Conservation (phyloP, 2,797 vertebrate species). For the Pseudochromis fuscus region DNA sequence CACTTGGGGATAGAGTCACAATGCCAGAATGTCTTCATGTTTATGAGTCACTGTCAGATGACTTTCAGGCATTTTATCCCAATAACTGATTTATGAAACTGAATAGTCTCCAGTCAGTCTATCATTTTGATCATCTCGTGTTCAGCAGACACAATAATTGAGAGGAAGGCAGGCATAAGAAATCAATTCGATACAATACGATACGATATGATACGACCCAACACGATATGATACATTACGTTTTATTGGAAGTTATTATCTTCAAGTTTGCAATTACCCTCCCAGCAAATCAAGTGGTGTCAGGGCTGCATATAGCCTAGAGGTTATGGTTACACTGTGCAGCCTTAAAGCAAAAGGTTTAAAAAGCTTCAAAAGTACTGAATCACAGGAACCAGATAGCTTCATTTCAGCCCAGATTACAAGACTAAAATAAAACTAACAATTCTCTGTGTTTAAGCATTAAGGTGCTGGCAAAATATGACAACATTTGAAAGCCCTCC, state of each 20-base stretch:
- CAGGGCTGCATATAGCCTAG: not conserved
- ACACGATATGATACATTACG: not conserved
- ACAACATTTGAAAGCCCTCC: not conserved
- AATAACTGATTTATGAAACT: slow-evolving; percentile 54
- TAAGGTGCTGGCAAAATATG: not conserved
- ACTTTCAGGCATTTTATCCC: slow-evolving; percentile 43
- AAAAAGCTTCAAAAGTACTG: no score
- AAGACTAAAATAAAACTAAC: not conserved
- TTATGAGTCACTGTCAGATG: slow-evolving; percentile 68
- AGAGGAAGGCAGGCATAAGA: not conserved
- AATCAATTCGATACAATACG: not conserved
- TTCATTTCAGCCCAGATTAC: no score
- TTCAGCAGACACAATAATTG: slow-evolving; percentile 7
- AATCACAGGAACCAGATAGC: no score
- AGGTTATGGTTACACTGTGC: not conserved
- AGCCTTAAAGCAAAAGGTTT: not conserved
- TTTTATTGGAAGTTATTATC: not conserved
- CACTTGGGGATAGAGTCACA: slow-evolving; percentile 68
- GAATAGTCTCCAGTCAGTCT: slow-evolving; percentile 32
- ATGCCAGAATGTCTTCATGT: slow-evolving; percentile 68
- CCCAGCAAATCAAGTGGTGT: not conserved
- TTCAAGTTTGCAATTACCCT: not conserved
- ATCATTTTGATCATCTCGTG: slow-evolving; percentile 4
- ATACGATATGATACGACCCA: not conserved
- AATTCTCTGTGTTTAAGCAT: not conserved